A percentile compares a stretch with the other conserved stretches of the same genome.
phyloP scores from a whole-genome alignment of 2,888 invertebrate species.

The Chromoteleia sp. region DNA sequence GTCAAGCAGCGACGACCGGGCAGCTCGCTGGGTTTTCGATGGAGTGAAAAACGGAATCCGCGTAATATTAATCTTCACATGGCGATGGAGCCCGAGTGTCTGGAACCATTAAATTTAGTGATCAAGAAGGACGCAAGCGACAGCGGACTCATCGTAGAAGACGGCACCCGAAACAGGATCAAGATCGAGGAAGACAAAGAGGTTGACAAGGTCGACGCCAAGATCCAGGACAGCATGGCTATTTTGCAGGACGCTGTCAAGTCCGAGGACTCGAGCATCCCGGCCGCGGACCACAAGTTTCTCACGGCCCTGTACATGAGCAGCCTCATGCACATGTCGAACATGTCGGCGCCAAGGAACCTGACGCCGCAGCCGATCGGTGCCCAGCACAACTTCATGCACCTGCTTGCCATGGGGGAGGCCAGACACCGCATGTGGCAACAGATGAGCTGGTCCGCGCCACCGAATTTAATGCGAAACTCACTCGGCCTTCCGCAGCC shows the following conservation, averaged over 20 bases:
- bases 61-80: slow-evolving; percentile 59
- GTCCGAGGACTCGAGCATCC: slow-evolving; percentile 74
- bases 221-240: slow-evolving; percentile 78
- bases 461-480: slow-evolving; percentile 80
- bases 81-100: slow-evolving; percentile 84
- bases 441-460: slow-evolving; percentile 81
- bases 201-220: slow-evolving; percentile 69
- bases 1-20: slow-evolving; percentile 8
- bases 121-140: slow-evolving; percentile 83
- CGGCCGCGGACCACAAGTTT: slow-evolving; percentile 83
- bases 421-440: slow-evolving; percentile 82
- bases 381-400: slow-evolving; percentile 80
- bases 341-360: slow-evolving; percentile 76
- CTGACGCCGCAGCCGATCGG: slow-evolving; percentile 73
- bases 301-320: slow-evolving; percentile 84
- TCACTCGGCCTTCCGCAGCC: slow-evolving; percentile 76
- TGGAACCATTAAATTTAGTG: slow-evolving; percentile 86
- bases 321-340: slow-evolving; percentile 83
- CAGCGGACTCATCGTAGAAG: slow-evolving; percentile 58
- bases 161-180: slow-evolving; percentile 56
- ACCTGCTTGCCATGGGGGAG: slow-evolving; percentile 81
- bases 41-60: slow-evolving; percentile 41
- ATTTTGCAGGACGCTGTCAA: slow-evolving; percentile 80
- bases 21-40: slow-evolving; percentile 11
- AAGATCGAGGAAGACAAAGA: slow-evolving; percentile 77